These are phyloP conservation scores for Axis porcinus DNA, from an alignment of 2,113 vertebrate genomes.

Conservation along the genomic window DNA sequence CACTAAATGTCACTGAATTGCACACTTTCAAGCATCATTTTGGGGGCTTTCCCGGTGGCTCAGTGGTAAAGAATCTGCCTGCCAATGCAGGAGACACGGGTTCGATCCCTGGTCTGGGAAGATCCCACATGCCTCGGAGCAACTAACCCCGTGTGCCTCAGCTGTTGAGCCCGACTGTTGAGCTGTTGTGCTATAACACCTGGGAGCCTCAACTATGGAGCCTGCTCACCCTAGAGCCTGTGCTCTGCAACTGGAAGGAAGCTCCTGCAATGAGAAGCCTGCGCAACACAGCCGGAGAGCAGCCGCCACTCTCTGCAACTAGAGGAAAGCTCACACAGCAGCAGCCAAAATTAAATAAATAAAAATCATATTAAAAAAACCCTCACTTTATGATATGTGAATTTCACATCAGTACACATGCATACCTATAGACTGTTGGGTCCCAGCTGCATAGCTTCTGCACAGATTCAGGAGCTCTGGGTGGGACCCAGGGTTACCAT, in stretches of 20 bases:
- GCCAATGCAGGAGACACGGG: neutral
- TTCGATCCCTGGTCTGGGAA: neutral
- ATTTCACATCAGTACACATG: neutral
- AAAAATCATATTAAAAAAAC: neutral
- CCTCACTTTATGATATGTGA: neutral
- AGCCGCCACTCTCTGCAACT: neutral
- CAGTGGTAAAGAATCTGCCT: neutral
- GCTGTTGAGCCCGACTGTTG: neutral
- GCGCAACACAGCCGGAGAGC: fast-evolving
- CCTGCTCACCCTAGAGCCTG: neutral
- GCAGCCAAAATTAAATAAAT: neutral
- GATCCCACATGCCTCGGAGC: neutral
- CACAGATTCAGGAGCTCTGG: neutral
- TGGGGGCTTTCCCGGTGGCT: neutral
- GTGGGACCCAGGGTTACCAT: neutral
- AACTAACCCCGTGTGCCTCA: neutral
- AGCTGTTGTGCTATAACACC: neutral
- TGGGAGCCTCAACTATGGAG: neutral
- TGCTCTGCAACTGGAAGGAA: neutral
- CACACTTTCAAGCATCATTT: neutral
- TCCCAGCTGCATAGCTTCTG: neutral
- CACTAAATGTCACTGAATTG: neutral
- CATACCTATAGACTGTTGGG: neutral
- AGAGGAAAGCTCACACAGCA: neutral
- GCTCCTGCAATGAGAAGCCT: neutral